A percentile compares a stretch with the other conserved stretches of the same genome.
Conservation (phyloP, 1,140 invertebrate species). For the Heliconius melpomene region DNA sequence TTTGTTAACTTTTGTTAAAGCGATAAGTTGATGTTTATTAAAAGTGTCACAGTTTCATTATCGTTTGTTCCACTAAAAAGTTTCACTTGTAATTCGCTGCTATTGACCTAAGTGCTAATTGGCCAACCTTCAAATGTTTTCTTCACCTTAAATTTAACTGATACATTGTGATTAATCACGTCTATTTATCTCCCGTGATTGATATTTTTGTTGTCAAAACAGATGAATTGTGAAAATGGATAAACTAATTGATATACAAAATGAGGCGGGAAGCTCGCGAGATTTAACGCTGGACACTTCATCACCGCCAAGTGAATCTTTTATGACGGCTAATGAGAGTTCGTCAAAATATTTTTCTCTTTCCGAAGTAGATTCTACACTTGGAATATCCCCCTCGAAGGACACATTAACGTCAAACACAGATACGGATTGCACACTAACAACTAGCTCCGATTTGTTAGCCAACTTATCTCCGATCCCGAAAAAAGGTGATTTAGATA, state of each 20-base stretch:
- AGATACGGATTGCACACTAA: slow-evolving; percentile 46
- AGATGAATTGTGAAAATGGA: slow-evolving; percentile 78
- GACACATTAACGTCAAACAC: slow-evolving; percentile 47
- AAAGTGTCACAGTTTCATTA: slow-evolving; percentile 77
- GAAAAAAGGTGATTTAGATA: slow-evolving; percentile 65
- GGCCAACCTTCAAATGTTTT: slow-evolving; percentile 71
- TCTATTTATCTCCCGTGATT: slow-evolving; percentile 40
- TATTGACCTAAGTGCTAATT: slow-evolving; percentile 79
- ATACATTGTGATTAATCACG: slow-evolving; percentile 43
- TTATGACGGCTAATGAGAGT: slow-evolving; percentile 74
- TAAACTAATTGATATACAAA: slow-evolving; percentile 73
- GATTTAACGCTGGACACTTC: slow-evolving; percentile 69
- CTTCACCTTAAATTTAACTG: slow-evolving; percentile 49
- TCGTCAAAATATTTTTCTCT: slow-evolving; percentile 76
- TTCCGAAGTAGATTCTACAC: slow-evolving; percentile 71
- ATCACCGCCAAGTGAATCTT: slow-evolving; percentile 64
- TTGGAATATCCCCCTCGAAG: slow-evolving; percentile 64
- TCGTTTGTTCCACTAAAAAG: slow-evolving; percentile 74
- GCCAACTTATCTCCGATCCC: slow-evolving; percentile 65
- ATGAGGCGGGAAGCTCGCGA: slow-evolving; percentile 60
- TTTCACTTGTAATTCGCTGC: slow-evolving; percentile 75
- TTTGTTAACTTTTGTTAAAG: slow-evolving; percentile 29
- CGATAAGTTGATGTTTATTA: slow-evolving; percentile 51
- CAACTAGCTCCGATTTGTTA: slow-evolving; percentile 54
- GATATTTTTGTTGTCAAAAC: slow-evolving; percentile 62